Conservation (phyloP, 2,113 vertebrate species). For the Poeciliopsis occidentalis region DNA sequence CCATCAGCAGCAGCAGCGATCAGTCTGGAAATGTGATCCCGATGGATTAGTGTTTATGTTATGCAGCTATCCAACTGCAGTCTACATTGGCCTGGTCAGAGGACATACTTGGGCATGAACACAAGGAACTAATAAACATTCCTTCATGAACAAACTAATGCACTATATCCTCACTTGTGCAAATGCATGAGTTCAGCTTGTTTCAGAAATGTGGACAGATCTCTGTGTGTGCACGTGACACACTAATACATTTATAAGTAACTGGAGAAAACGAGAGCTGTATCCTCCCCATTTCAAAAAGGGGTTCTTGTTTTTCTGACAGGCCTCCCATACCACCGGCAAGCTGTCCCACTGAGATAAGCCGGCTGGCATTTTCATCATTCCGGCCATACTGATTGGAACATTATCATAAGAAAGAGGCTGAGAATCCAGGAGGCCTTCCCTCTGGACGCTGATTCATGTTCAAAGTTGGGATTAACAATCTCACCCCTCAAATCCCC, state of each 20-base stretch:
- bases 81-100: background rate
- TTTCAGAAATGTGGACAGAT: slow-evolving; percentile 6
- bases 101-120: slow-evolving; percentile 19
- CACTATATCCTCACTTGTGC: background rate
- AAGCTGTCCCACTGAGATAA: slow-evolving; percentile 91
- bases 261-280: slow-evolving; percentile 22
- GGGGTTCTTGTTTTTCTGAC: slow-evolving; percentile 65
- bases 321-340: slow-evolving; percentile 50
- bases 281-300: slow-evolving; percentile 51
- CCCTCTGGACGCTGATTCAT: slow-evolving; percentile 85
- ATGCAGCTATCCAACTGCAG: slow-evolving; percentile 13
- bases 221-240: background rate
- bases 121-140: slow-evolving; percentile 7
- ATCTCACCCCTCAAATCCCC: slow-evolving; percentile 91
- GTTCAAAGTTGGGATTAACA: slow-evolving; percentile 98
- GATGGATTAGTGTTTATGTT: background rate
- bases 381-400: slow-evolving; percentile 77
- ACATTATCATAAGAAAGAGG: slow-evolving; percentile 95
- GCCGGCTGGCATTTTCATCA: slow-evolving; percentile 86
- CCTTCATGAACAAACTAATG: background rate
- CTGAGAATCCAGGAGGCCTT: slow-evolving; percentile 82
- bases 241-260: slow-evolving; percentile 27
- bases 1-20: slow-evolving; percentile 22
- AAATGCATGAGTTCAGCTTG: slow-evolving; percentile 14
- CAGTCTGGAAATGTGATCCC: slow-evolving; percentile 25